Evolutionary conservation across 2,888 invertebrate genomes (phyloP).

Genomic region (Yponomeuta evonymella): DNA sequence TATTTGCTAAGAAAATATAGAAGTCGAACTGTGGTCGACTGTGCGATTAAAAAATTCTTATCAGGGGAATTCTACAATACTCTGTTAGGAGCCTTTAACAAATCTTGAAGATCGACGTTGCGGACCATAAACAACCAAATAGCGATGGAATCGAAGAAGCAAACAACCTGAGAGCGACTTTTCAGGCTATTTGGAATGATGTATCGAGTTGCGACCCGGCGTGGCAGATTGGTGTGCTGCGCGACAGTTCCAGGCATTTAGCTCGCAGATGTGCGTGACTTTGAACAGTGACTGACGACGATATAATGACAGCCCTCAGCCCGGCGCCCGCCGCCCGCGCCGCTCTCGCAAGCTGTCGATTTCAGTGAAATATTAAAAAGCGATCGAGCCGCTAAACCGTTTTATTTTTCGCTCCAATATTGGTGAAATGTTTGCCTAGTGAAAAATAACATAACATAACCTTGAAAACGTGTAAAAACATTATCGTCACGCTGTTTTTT

Average conservation of each 20-base stretch:
- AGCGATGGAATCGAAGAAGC: not conserved
- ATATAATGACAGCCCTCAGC: slow-evolving; percentile 4
- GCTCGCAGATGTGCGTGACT: slow-evolving; percentile 14
- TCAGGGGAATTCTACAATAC: too few species aligned
- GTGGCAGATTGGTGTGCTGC: not conserved
- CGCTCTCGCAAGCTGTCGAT: slow-evolving; percentile 1
- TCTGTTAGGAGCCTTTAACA: too few species aligned
- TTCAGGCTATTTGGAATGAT: slow-evolving; percentile 3
- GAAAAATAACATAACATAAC: not conserved
- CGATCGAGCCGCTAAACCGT: not conserved
- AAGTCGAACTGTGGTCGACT: too few species aligned
- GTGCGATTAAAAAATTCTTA: too few species aligned
- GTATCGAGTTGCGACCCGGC: not conserved
- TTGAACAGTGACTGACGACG: slow-evolving; percentile 6
- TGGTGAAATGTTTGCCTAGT: not conserved
- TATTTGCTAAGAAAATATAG: too few species aligned
- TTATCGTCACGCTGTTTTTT: not conserved
- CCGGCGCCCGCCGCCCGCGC: not conserved
- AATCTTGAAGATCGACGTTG: too few species aligned
- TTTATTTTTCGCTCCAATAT: not conserved
- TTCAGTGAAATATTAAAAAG: slow-evolving; percentile 12
- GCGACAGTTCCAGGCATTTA: slow-evolving; percentile 1
- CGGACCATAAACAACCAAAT: not conserved
- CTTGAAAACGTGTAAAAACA: not conserved
- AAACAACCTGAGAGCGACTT: not conserved